Conservation (phyloP, 2,888 invertebrate genomes). For the Dryobotodes eremita region DNA sequence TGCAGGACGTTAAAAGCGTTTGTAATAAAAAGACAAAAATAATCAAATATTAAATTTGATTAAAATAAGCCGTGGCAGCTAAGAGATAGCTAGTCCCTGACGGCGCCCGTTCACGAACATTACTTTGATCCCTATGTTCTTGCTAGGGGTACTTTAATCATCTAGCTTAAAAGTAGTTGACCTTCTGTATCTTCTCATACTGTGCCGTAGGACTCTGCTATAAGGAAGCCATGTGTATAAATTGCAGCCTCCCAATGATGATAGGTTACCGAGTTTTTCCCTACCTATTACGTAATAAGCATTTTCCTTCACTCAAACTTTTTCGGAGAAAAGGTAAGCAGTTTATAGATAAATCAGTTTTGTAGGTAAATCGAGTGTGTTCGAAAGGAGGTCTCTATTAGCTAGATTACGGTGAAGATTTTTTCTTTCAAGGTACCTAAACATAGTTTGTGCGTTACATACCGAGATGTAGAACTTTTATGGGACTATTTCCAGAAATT, state of each 20-base stretch:
- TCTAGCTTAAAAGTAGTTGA: neutral
- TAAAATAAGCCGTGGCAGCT: too few species aligned
- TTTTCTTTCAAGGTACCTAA: constrained; percentile 46
- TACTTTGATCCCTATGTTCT: neutral
- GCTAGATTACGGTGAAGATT: constrained; percentile 44
- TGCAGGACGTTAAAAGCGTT: too few species aligned
- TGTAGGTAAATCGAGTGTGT: constrained; percentile 56
- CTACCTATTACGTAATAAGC: constrained; percentile 62
- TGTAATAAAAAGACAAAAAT: too few species aligned
- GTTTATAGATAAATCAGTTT: constrained; percentile 62
- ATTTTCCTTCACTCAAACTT: constrained; percentile 58
- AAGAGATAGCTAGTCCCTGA: too few species aligned
- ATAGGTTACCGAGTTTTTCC: constrained; percentile 60
- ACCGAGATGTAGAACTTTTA: constrained; percentile 6
- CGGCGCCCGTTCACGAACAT: neutral
- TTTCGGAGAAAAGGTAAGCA: constrained; percentile 58
- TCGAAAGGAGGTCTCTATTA: constrained; percentile 42
- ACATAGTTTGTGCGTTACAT: constrained; percentile 8
- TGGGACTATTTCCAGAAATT: constrained; percentile 8
- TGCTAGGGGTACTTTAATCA: too few species aligned
- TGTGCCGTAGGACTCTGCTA: constrained; percentile 19
- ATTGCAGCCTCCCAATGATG: constrained; percentile 60
- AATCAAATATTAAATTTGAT: too few species aligned
- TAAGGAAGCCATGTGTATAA: constrained; percentile 62
- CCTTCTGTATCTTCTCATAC: constrained; percentile 8